Conservation (phyloP, 2,888 invertebrate genomes). For the Rutpela maculata region DNA sequence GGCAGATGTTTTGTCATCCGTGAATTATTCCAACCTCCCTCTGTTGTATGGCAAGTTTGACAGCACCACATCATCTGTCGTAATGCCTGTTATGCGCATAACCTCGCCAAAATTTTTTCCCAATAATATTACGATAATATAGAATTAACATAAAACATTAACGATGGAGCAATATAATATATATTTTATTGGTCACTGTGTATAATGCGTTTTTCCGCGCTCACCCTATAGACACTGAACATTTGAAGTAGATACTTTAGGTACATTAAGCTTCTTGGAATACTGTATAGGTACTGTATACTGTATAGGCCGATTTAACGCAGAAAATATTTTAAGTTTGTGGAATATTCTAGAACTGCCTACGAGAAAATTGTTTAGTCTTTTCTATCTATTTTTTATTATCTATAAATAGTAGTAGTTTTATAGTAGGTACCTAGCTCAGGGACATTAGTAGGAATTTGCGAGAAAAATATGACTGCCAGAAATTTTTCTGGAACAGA, state of each 20-base stretch:
- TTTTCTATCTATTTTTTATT: conserved; percentile 21
- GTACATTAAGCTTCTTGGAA: conserved; percentile 8
- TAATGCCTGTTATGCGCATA: too few species aligned
- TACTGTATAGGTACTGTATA: not conserved
- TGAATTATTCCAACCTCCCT: too few species aligned
- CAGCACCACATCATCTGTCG: too few species aligned
- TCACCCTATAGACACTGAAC: not conserved
- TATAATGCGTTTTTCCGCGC: not conserved
- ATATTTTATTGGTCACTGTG: not conserved
- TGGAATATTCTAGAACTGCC: not conserved
- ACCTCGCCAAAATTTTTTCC: too few species aligned
- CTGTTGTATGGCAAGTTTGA: too few species aligned
- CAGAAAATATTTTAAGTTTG: conserved; percentile 11
- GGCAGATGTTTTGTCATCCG: too few species aligned
- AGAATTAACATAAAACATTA: too few species aligned
- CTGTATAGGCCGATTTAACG: conserved; percentile 21
- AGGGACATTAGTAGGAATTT: conserved; percentile 30
- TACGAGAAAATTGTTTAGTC: conserved; percentile 27
- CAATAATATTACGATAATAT: too few species aligned
- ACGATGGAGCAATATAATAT: too few species aligned
- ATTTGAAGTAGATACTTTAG: conserved; percentile 6
- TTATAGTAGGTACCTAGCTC: conserved; percentile 1
- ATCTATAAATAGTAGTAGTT: conserved; percentile 10
- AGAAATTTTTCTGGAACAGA: too few species aligned
- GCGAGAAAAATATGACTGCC: not conserved